These are phyloP conservation scores for Laothoe populi DNA, from an alignment of 2,888 invertebrate species.

Conservation along the genomic window DNA sequence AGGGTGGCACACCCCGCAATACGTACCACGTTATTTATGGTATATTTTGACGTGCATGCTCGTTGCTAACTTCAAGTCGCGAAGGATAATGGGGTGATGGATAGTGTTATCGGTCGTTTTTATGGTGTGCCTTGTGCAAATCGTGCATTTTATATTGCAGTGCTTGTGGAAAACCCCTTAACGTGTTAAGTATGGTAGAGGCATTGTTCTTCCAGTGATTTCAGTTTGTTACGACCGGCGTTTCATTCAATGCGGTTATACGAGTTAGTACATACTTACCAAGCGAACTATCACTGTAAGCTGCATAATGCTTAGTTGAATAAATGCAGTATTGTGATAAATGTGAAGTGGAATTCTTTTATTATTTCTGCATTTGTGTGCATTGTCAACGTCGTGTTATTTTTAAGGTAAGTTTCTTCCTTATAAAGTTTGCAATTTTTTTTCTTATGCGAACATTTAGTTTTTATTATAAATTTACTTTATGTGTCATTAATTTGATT, in stretches of 20 bases:
- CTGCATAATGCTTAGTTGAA: constrained; percentile 40
- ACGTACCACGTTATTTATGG: constrained; percentile 79
- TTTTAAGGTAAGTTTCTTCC: constrained; percentile 39
- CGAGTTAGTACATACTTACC: constrained; percentile 47
- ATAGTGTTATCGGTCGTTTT: constrained; percentile 83
- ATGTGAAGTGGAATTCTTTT: constrained; percentile 46
- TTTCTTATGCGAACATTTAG: neutral
- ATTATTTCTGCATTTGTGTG: constrained; percentile 24
- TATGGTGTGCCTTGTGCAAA: constrained; percentile 69
- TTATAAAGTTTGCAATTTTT: neutral
- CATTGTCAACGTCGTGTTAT: constrained; percentile 29
- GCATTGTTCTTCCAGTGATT: constrained; percentile 51
- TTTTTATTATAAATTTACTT: neutral
- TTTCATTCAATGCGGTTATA: constrained; percentile 56
- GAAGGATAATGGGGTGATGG: constrained; percentile 80
- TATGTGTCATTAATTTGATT: neutral
- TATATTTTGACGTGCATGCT: constrained; percentile 81
- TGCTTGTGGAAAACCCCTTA: constrained; percentile 65
- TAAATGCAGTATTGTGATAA: constrained; percentile 34
- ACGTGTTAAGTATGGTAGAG: constrained; percentile 46
- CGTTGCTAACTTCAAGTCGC: constrained; percentile 79
- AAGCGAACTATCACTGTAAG: constrained; percentile 41
- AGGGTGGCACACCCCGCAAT: constrained; percentile 65
- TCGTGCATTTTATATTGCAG: constrained; percentile 64
- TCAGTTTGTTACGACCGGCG: constrained; percentile 53